A percentile compares a stretch with the other conserved stretches of the same genome.
These are phyloP conservation scores for Macrobrachium nipponense DNA, from an alignment of 1,140 invertebrate genomes.

Conservation along the genomic window DNA sequence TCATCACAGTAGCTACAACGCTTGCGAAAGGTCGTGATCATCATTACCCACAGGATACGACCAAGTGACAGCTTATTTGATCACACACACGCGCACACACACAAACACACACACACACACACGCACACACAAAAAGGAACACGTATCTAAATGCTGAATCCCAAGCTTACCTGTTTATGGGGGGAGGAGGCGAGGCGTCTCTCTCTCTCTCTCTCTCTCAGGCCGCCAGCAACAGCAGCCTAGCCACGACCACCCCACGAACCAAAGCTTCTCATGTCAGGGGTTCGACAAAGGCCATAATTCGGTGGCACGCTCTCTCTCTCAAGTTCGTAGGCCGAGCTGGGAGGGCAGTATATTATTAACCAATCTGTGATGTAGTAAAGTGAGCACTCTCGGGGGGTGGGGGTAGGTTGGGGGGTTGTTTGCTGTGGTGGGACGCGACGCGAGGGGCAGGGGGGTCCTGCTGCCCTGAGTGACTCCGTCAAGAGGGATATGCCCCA, in stretches of 20 bases:
- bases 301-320: too few relatives aligned
- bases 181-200: too few relatives aligned
- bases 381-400: conserved; percentile 16
- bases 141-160: conserved; percentile 11
- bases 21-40: too few relatives aligned
- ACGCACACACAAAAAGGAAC: conserved; percentile 21
- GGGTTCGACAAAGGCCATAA: too few relatives aligned
- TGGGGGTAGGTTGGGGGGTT: too few relatives aligned
- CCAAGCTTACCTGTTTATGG: conserved; percentile 3
- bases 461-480: too few relatives aligned
- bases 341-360: conserved; percentile 4
- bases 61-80: conserved; percentile 40
- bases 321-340: background rate
- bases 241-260: too few relatives aligned
- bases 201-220: too few relatives aligned
- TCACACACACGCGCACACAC: too few relatives aligned
- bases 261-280: too few relatives aligned
- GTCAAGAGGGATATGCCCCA: conserved; percentile 41
- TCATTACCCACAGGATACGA: background rate
- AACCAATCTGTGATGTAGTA: conserved; percentile 30
- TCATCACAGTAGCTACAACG: too few relatives aligned
- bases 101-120: conserved; percentile 9
- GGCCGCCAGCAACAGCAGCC: too few relatives aligned
- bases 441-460: background rate
- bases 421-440: background rate